phyloP scores from a whole-genome alignment of 53 echinoderm and acorn worm genomes.

The Luidia sarsii region DNA sequence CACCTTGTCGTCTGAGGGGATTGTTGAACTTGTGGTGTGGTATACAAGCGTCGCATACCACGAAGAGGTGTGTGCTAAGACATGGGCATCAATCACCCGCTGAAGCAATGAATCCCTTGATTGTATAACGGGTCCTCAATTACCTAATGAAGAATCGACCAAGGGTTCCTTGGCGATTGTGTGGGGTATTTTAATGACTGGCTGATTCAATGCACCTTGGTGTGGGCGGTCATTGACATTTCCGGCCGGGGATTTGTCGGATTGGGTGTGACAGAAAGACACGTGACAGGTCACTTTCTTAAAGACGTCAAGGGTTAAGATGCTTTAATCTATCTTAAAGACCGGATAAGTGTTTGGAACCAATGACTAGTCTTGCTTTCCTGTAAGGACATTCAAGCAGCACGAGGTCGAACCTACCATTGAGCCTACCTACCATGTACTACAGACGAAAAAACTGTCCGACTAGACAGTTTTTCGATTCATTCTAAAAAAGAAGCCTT shows the following conservation, averaged over 20 bases:
- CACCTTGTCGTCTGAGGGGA: slow-evolving; percentile 10
- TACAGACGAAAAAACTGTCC: too few species aligned
- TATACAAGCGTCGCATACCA: too few species aligned
- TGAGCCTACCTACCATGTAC: too few species aligned
- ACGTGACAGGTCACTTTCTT: background rate
- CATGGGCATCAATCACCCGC: slow-evolving; percentile 17
- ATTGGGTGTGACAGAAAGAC: background rate
- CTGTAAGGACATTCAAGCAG: too few species aligned
- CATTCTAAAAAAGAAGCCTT: too few species aligned
- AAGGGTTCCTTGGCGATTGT: background rate
- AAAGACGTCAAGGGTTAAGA: slow-evolving; percentile 43
- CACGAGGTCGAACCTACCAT: too few species aligned
- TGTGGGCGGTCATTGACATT: slow-evolving; percentile 27
- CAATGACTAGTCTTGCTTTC: background rate
- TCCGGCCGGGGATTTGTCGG: background rate
- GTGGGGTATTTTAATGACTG: slow-evolving; percentile 22
- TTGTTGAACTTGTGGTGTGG: slow-evolving; percentile 26
- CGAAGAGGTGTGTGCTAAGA: too few species aligned
- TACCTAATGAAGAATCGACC: background rate
- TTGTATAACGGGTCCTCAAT: slow-evolving; percentile 38
- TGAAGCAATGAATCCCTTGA: background rate
- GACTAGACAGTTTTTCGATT: too few species aligned
- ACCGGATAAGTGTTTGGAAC: background rate
- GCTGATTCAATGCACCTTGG: background rate
- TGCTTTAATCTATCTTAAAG: slow-evolving; percentile 14